Evolutionary conservation across 2,113 vertebrate species (phyloP).

Genomic region (Scomber japonicus): DNA sequence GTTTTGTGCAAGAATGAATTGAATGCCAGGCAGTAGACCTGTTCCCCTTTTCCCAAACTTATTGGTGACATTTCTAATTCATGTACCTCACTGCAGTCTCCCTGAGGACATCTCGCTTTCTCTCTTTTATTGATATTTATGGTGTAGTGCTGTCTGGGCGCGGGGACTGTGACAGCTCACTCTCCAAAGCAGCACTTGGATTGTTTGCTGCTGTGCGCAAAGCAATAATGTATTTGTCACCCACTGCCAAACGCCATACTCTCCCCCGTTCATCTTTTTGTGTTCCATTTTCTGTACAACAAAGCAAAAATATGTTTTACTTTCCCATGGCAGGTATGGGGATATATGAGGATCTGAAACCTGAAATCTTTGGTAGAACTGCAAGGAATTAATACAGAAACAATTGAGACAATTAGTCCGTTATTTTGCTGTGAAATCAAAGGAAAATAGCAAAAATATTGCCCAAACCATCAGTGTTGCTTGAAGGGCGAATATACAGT

Average conservation of each 20-base stretch:
- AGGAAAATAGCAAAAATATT: too few relatives aligned
- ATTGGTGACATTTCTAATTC: constrained; percentile 43
- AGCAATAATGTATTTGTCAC: constrained; percentile 53
- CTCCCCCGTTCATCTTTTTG: constrained; percentile 32
- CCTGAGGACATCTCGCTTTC: constrained; percentile 27
- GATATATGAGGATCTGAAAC: too few relatives aligned
- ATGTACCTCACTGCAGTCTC: constrained; percentile 19
- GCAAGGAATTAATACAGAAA: too few relatives aligned
- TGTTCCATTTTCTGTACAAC: constrained; percentile 15
- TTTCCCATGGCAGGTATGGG: too few relatives aligned
- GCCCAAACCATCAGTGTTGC: too few relatives aligned
- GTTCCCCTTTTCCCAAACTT: constrained; percentile 53
- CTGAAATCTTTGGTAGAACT: too few relatives aligned
- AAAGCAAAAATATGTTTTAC: background rate
- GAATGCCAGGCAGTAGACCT: constrained; percentile 27
- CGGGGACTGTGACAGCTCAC: constrained; percentile 43
- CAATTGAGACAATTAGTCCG: too few relatives aligned
- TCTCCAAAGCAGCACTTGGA: constrained; percentile 28
- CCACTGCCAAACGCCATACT: constrained; percentile 40
- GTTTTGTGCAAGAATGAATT: constrained; percentile 62
- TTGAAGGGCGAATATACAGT: too few relatives aligned
- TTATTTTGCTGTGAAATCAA: too few relatives aligned
- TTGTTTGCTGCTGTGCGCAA: constrained; percentile 28
- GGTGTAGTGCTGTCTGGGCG: constrained; percentile 26
- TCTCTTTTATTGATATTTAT: constrained; percentile 54